Evolutionary conservation across 1,140 invertebrate genomes (phyloP).

Genomic region (Portunus trituberculatus): DNA sequence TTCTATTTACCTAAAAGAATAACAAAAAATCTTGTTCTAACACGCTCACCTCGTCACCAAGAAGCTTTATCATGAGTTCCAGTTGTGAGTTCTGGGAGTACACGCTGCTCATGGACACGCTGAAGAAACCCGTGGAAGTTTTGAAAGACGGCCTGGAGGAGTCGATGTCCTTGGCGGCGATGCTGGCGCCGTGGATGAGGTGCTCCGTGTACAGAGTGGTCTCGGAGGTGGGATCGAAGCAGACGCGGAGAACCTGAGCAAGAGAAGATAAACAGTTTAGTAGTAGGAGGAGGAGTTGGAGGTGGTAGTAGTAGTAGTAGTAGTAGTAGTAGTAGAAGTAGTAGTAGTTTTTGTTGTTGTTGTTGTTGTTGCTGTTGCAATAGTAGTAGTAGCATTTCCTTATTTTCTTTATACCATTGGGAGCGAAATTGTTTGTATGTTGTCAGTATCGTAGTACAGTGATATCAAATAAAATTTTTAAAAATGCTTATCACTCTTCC

Average conservation of each 20-base stretch:
- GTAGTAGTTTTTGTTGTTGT: no score
- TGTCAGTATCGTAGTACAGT: background rate
- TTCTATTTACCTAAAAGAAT: no score
- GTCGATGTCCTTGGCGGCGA: conserved; percentile 69
- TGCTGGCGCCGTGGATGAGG: conserved; percentile 56
- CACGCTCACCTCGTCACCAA: conserved; percentile 56
- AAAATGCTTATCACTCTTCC: no score
- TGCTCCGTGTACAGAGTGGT: conserved; percentile 60
- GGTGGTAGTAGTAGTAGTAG: background rate
- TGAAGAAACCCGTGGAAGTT: conserved; percentile 72
- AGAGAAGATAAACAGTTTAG: background rate
- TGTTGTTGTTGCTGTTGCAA: no score
- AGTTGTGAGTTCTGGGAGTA: conserved; percentile 64
- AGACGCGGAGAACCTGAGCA: conserved; percentile 34
- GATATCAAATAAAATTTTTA: background rate
- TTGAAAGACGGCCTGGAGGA: conserved; percentile 67
- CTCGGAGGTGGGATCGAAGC: conserved; percentile 57
- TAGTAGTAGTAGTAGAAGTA: no score
- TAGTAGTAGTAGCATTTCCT: no score
- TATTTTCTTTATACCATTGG: background rate
- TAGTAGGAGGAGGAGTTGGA: background rate
- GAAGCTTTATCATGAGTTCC: conserved; percentile 55
- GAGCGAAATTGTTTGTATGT: background rate
- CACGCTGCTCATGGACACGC: conserved; percentile 62
- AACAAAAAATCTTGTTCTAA: no score